Evolutionary conservation across 2,888 invertebrate genomes (phyloP).

Genomic region (Creontiades dilutus): DNA sequence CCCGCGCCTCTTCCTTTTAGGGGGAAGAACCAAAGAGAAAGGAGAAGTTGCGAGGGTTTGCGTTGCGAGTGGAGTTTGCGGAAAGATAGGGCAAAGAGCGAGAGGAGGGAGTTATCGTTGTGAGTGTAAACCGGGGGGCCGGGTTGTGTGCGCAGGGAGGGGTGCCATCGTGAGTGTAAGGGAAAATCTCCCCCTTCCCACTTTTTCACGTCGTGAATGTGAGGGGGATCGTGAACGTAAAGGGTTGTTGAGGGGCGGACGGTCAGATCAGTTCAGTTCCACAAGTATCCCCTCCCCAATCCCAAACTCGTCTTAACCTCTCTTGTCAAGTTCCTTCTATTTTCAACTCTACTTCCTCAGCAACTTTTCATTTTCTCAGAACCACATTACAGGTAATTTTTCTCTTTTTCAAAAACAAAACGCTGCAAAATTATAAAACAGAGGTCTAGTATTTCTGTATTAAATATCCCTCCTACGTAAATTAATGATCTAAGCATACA

Average conservation of each 20-base stretch:
- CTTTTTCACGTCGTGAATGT: too few species aligned
- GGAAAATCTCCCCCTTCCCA: too few species aligned
- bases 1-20: neutral
- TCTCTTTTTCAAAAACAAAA: neutral
- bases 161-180: neutral
- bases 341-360: neutral
- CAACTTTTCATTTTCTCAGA: neutral
- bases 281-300: neutral
- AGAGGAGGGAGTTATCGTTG: conserved; percentile 8
- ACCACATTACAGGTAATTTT: neutral
- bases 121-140: neutral
- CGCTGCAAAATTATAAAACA: too few species aligned
- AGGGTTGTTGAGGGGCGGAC: neutral
- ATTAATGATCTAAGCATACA: too few species aligned
- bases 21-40: neutral
- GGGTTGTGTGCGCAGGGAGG: neutral
- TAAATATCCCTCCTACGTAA: too few species aligned
- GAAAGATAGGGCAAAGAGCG: neutral
- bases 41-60: conserved; percentile 21
- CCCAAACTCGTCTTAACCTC: neutral
- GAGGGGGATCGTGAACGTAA: neutral
- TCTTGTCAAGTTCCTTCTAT: too few species aligned
- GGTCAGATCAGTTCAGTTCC: conserved; percentile 26
- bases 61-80: neutral
- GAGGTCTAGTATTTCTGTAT: too few species aligned